A percentile compares a stretch with the other conserved stretches of the same genome.
phyloP scores from a whole-genome alignment of 1,140 invertebrate species.

The Atta cephalotes region DNA sequence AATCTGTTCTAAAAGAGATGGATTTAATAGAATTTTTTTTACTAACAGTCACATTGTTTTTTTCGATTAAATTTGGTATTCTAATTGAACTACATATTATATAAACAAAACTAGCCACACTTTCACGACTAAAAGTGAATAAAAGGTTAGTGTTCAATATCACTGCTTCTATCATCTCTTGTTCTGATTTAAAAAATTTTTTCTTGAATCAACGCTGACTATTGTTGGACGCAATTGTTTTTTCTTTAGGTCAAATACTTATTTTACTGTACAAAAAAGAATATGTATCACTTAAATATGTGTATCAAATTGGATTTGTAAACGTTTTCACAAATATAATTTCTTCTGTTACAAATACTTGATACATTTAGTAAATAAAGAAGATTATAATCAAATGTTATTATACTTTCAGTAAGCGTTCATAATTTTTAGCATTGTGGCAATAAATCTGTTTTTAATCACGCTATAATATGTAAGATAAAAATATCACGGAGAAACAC shows the following conservation, averaged over 20 bases:
- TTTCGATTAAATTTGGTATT: neutral
- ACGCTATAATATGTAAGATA: conserved; percentile 5
- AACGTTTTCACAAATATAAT: conserved; percentile 13
- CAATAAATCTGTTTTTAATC: conserved; percentile 34
- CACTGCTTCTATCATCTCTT: neutral
- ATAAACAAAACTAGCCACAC: neutral
- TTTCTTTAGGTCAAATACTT: conserved; percentile 53
- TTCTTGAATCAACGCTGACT: neutral
- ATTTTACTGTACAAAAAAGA: conserved; percentile 42
- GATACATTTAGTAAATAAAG: neutral
- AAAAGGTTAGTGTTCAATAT: neutral
- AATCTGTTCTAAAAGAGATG: neutral
- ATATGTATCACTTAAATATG: conserved; percentile 35
- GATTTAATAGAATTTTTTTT: neutral
- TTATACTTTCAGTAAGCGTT: conserved; percentile 10
- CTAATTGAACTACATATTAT: conserved; percentile 1
- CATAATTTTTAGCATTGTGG: neutral
- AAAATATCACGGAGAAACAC: conserved; percentile 25
- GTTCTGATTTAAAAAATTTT: conserved; percentile 1
- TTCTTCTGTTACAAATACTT: conserved; percentile 8
- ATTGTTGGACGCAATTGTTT: neutral
- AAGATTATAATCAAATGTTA: conserved; percentile 1
- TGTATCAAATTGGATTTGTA: conserved; percentile 20
- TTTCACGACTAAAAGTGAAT: neutral
- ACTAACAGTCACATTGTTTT: neutral